phyloP scores from a whole-genome alignment of 2,113 vertebrate species.

The Sardina pilchardus region DNA sequence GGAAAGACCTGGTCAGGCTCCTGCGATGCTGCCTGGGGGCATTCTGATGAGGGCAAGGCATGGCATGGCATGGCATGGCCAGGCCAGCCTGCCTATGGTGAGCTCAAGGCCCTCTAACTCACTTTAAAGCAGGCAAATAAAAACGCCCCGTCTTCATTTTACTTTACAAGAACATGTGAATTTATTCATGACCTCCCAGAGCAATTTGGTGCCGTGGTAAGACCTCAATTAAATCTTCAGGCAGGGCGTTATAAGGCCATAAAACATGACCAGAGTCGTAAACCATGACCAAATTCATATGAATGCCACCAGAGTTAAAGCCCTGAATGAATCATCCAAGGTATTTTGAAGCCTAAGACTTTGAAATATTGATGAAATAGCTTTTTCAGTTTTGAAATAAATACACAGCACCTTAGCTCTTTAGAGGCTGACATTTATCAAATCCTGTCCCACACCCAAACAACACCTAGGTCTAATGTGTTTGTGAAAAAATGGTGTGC shows the following conservation, averaged over 20 bases:
- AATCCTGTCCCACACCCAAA: neutral
- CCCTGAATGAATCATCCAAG: neutral
- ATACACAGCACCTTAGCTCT: neutral
- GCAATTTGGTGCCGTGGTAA: neutral
- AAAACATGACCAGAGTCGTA: conserved; percentile 8
- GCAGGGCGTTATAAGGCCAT: neutral
- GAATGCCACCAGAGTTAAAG: neutral
- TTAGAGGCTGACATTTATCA: neutral
- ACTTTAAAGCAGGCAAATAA: conserved; percentile 20
- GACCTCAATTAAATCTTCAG: neutral
- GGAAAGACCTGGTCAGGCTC: neutral
- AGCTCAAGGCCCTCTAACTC: conserved; percentile 9
- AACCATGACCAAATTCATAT: neutral
- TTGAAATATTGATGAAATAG: neutral
- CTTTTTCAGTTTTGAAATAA: neutral
- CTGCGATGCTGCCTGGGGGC: conserved; percentile 5
- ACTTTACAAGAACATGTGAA: neutral
- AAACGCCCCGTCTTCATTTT: neutral
- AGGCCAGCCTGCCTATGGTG: neutral
- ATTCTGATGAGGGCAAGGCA: neutral
- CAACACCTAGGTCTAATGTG: neutral
- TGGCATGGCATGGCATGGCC: too few relatives aligned
- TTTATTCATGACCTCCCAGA: conserved; percentile 20
- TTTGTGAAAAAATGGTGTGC: neutral
- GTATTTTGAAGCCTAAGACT: neutral